A percentile compares a stretch with the other conserved stretches of the same genome.
These are phyloP conservation scores for Rhabdomys dilectus DNA, from an alignment of 2,113 vertebrate species.

Conservation along the genomic window DNA sequence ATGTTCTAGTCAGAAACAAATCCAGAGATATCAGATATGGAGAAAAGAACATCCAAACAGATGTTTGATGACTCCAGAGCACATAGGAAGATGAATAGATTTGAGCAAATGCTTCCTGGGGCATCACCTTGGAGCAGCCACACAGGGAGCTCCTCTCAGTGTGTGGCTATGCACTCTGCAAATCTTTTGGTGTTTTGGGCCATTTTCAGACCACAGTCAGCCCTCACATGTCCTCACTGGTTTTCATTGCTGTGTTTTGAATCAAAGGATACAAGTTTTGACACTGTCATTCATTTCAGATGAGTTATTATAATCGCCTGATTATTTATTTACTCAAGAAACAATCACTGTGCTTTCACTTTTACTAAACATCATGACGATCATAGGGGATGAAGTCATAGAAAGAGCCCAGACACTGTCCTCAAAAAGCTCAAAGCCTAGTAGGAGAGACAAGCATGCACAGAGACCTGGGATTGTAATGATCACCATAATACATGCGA, in stretches of 20 bases:
- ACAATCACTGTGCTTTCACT: slow-evolving; percentile 13
- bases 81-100: not conserved
- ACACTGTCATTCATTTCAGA: not conserved
- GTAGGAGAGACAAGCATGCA: not conserved
- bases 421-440: not conserved
- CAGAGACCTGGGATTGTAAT: not conserved
- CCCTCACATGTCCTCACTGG: not conserved
- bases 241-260: slow-evolving; percentile 14
- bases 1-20: slow-evolving; percentile 40
- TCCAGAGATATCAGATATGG: not conserved
- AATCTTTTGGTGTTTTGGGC: not conserved
- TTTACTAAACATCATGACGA: not conserved
- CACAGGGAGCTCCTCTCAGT: not conserved
- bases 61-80: slow-evolving; percentile 11
- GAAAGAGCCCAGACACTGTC: not conserved
- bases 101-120: not conserved
- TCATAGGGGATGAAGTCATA: not conserved
- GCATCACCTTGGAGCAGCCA: not conserved
- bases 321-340: slow-evolving; percentile 1
- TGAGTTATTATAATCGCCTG: not conserved
- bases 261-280: not conserved
- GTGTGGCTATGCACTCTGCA: not conserved
- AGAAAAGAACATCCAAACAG: not conserved
- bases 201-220: not conserved
- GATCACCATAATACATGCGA: not conserved